Evolutionary conservation across 2,113 vertebrate species (phyloP).

Genomic region (Oreochromis tanganicae): DNA sequence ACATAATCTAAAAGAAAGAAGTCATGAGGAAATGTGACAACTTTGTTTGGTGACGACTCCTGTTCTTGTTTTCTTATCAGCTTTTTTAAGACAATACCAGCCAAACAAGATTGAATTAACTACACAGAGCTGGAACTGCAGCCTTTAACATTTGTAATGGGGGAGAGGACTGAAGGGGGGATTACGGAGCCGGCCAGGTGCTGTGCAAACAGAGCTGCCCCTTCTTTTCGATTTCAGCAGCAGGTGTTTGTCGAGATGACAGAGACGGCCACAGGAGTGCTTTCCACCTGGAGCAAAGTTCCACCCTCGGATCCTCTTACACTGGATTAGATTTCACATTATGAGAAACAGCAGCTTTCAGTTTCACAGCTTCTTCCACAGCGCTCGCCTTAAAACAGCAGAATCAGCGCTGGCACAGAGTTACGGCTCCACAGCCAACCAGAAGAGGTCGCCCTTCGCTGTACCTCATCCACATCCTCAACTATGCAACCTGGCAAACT

Average conservation of each 20-base stretch:
- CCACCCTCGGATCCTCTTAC: background rate
- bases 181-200: background rate
- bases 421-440: slow-evolving; percentile 22
- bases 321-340: background rate
- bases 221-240: background rate
- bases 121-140: background rate
- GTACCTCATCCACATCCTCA: background rate
- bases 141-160: background rate
- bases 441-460: slow-evolving; percentile 64
- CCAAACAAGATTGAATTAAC: background rate
- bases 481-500: background rate
- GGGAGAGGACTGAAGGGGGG: background rate
- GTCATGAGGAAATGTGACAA: background rate
- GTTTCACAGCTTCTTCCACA: background rate
- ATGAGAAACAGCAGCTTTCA: background rate
- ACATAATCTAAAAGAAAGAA: background rate
- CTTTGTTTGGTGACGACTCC: background rate
- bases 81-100: background rate
- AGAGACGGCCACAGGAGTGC: background rate
- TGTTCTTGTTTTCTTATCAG: background rate
- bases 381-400: background rate
- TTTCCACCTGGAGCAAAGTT: background rate
- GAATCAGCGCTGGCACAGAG: background rate
- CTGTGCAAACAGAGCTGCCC: background rate
- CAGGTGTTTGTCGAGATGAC: background rate